Evolutionary conservation across 2,113 vertebrate species (phyloP).

Genomic region (Lynx canadensis): DNA sequence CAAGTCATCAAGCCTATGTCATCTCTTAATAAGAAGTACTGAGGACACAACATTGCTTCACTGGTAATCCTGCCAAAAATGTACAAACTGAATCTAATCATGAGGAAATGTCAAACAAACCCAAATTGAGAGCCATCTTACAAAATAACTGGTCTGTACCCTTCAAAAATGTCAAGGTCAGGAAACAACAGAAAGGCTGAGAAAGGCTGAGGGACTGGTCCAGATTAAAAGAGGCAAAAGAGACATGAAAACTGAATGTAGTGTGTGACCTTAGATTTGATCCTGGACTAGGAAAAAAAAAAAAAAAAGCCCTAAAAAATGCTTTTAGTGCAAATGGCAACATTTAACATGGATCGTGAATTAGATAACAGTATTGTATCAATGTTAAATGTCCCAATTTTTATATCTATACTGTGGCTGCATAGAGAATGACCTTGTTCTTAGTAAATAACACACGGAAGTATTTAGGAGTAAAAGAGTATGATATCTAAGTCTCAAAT

Average conservation of each 20-base stretch:
- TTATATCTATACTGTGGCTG: not conserved
- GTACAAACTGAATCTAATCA: slow-evolving; percentile 13
- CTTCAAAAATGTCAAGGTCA: slow-evolving; percentile 41
- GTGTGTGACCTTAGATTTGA: slow-evolving; percentile 1
- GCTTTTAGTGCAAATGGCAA: slow-evolving; percentile 26
- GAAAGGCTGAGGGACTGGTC: not conserved
- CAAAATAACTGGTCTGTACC: slow-evolving; percentile 46
- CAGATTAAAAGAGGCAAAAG: slow-evolving; percentile 33
- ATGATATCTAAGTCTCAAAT: not conserved
- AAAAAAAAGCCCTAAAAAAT: not conserved
- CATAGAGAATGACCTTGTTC: not conserved
- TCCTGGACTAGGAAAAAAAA: not conserved
- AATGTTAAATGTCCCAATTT: slow-evolving; percentile 4
- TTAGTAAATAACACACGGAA: slow-evolving; percentile 13
- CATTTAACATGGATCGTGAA: not conserved
- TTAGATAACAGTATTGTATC: not conserved
- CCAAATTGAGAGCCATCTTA: slow-evolving; percentile 51
- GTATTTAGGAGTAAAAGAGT: not conserved
- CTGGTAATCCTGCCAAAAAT: not conserved
- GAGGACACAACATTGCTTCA: not conserved
- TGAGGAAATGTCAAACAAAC: slow-evolving; percentile 50
- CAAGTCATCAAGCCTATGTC: not conserved
- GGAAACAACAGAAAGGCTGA: not conserved
- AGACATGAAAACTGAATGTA: not conserved
- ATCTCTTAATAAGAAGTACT: not conserved